Evolutionary conservation across 2,113 vertebrate species (phyloP).

Genomic region (Phocoena phocoena): DNA sequence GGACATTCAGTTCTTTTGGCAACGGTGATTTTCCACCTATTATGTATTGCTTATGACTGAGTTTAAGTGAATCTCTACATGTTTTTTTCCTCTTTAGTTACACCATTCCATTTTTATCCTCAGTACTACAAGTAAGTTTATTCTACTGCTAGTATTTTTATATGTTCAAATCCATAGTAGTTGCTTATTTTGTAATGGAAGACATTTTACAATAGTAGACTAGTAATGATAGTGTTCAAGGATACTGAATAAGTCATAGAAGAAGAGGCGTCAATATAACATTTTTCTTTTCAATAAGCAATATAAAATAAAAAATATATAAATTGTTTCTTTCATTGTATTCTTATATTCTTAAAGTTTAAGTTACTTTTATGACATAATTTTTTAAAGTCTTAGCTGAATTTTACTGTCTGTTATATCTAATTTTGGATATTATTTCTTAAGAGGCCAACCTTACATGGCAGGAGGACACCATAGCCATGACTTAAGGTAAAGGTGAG

Average conservation of each 20-base stretch:
- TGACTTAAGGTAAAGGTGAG: background rate
- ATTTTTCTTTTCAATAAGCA: background rate
- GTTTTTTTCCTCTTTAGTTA: background rate
- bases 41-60: background rate
- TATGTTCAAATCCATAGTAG: background rate
- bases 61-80: background rate
- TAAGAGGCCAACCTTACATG: background rate
- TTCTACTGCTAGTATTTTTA: background rate
- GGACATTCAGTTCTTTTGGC: conserved; percentile 14
- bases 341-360: background rate
- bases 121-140: background rate
- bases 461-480: background rate
- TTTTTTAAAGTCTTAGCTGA: background rate
- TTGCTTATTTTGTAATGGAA: background rate
- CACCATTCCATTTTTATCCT: background rate
- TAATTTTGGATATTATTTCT: background rate
- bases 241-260: background rate
- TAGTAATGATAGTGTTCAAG: background rate
- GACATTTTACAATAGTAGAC: background rate
- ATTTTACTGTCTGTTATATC: background rate
- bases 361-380: background rate
- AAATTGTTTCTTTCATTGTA: background rate
- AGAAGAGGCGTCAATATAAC: background rate
- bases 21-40: background rate
- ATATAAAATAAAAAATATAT: background rate